Evolutionary conservation across 2,888 invertebrate genomes (phyloP), one percentile per base, ranked within the genome.

Genomic region (Oxytorus armatus): DNA sequence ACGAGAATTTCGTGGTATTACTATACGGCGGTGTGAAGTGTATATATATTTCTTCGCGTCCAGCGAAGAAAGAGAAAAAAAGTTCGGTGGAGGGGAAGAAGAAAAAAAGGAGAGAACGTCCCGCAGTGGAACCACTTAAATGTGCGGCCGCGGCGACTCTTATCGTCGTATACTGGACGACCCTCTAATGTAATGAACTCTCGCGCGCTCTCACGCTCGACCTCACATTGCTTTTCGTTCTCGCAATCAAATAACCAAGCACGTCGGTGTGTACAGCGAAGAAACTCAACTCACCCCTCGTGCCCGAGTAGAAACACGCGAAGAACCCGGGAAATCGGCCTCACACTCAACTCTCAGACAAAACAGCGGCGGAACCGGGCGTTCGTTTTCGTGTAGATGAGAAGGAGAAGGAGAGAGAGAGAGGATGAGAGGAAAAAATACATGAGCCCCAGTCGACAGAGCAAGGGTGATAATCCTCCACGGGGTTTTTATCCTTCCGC

Each of bases 131-230:
- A 82, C 77, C 82, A 82, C 82, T 82, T 80, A 80, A 76, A 79
- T 72, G 79, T 72, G 79, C 69, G 77, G 72, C 66, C 77, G 51
- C 72, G 77, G 69, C 70, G 82, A 80, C 77, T 77, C 82, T 77
- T 82, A 82, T 79, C 82, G 82, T 66, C 70, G 59, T 70, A n/a
- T n/a, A 76, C 79, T 72, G 79, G 72, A 79, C 76, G n/a, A n/a
- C 66, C 65, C 36, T 74, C 79, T 82, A 82, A 82, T 82, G 83
- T 82, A 83, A 83, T 82, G 82, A 83, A 83, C 82, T 79, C 77
- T 47, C 74, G 76, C 59, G 57, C 70, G 72, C 70, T 79, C 79
- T 68, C 77, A 73, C 75, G 79, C 82, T 78, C 74, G 76, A 76
- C 79, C 79, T 73, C 78, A 59, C 79, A 74, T 80, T 80, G 77